Evolutionary conservation across 2,797 vertebrate genomes (phyloP).

Genomic region (Triplophysa bombifrons): DNA sequence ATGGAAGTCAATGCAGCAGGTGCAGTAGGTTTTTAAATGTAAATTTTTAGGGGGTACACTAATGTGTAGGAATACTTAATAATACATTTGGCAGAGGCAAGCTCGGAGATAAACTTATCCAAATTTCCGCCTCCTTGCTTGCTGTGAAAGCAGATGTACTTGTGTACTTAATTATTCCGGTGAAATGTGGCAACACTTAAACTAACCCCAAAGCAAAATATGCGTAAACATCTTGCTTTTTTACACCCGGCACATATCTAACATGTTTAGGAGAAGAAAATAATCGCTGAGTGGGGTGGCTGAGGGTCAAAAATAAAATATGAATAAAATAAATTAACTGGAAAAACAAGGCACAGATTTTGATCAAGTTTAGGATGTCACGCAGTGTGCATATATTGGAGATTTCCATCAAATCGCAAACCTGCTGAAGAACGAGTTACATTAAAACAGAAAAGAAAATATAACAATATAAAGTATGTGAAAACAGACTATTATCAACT

Average conservation of each 20-base stretch:
- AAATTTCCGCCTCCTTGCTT: not conserved
- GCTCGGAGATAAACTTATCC: not conserved
- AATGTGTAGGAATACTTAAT: not conserved
- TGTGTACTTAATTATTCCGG: not conserved
- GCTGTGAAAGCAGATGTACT: not conserved
- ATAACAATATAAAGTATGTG: not conserved
- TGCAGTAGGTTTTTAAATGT: not conserved
- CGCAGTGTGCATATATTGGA: not conserved
- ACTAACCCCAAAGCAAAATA: conserved; percentile 1
- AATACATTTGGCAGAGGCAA: not conserved
- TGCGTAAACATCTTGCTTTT: not conserved
- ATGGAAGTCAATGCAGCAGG: not conserved
- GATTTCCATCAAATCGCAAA: not conserved
- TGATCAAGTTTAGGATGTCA: not conserved
- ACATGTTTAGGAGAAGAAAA: not conserved
- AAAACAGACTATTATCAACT: not conserved
- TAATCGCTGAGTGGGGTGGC: not conserved
- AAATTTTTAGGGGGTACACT: not conserved
- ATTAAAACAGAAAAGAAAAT: not conserved
- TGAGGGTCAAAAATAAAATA: not conserved
- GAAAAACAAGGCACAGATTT: not conserved
- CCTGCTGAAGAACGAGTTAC: not conserved
- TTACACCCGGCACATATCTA: not conserved
- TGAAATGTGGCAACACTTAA: not conserved
- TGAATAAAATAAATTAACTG: not conserved